These are phyloP conservation scores for Melipona beecheii DNA, from an alignment of 2,888 invertebrate species.

Conservation along the genomic window DNA sequence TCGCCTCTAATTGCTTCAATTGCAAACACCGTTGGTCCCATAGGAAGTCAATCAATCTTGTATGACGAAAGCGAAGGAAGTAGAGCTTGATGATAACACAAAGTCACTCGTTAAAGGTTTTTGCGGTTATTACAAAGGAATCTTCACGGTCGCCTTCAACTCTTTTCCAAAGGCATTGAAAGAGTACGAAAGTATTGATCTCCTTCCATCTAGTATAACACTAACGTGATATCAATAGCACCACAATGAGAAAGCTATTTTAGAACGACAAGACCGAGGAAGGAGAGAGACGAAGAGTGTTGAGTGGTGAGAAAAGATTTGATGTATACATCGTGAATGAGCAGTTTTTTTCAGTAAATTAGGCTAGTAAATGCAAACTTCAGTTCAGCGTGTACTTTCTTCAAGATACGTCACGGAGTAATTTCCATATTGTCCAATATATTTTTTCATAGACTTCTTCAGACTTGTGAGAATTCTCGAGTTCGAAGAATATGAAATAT, in stretches of 20 bases:
- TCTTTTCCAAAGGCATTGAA: constrained; percentile 52
- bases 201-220: constrained; percentile 54
- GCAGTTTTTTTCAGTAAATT: too few species aligned
- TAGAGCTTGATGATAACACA: constrained; percentile 65
- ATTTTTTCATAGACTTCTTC: too few species aligned
- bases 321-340: too few species aligned
- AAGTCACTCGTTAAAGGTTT: constrained; percentile 59
- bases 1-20: constrained; percentile 54
- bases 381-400: too few species aligned
- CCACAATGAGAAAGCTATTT: not conserved
- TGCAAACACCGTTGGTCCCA: constrained; percentile 42
- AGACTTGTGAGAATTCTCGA: too few species aligned
- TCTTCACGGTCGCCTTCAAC: constrained; percentile 66
- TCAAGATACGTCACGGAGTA: too few species aligned
- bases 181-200: constrained; percentile 69
- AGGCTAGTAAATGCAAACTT: too few species aligned
- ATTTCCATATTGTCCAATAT: too few species aligned
- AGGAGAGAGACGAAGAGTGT: not conserved
- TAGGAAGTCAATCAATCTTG: constrained; percentile 56
- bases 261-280: not conserved
- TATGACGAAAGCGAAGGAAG: constrained; percentile 49
- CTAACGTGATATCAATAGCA: constrained; percentile 67
- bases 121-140: constrained; percentile 67
- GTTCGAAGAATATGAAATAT: too few species aligned
- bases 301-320: too few species aligned